These are phyloP conservation scores for Anguilla marmorata DNA, from an alignment of 2,797 vertebrate species.

Conservation along the genomic window DNA sequence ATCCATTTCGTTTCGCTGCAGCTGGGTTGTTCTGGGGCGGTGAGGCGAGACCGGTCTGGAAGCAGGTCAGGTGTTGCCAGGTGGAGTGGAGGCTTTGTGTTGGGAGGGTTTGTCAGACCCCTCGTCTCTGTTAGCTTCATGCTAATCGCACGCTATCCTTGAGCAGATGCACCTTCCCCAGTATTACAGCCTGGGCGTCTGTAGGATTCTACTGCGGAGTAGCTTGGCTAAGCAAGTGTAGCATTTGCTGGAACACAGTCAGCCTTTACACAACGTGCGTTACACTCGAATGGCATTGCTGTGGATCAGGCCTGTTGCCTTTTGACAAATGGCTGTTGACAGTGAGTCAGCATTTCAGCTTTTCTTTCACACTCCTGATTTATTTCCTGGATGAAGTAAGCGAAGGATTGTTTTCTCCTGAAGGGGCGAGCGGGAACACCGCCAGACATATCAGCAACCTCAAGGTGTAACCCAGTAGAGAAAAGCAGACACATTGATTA, in stretches of 20 bases:
- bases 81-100: not conserved
- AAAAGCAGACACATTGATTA: constrained; percentile 19
- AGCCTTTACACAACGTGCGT: no score
- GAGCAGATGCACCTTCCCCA: no score
- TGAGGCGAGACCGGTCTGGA: not conserved
- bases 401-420: constrained; percentile 11
- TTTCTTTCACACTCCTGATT: not conserved
- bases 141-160: no score
- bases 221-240: no score
- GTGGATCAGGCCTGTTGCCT: not conserved
- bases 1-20: not conserved
- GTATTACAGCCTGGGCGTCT: no score
- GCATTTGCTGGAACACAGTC: not conserved
- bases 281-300: not conserved
- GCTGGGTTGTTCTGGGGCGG: not conserved
- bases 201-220: no score
- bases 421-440: constrained; percentile 7
- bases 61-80: not conserved
- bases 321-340: not conserved
- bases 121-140: no score
- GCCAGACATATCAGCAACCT: not conserved
- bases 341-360: constrained; percentile 2
- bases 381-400: constrained; percentile 31
- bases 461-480: constrained; percentile 4
- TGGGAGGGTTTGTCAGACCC: no score